Conservation (phyloP, 2,888 invertebrate species). For the Chrysodeixis includens region DNA sequence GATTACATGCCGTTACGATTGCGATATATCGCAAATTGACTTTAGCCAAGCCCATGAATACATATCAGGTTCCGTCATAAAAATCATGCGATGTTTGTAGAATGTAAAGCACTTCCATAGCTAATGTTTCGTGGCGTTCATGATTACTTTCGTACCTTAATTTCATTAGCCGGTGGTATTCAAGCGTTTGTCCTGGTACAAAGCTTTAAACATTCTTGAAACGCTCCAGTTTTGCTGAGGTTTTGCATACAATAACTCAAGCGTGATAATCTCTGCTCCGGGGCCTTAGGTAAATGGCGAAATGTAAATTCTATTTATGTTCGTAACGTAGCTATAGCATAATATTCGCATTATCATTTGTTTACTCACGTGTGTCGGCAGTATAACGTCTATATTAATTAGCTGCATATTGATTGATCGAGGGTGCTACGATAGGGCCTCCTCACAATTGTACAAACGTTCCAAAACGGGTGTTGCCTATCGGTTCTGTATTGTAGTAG, state of each 20-base stretch:
- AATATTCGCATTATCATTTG: constrained; percentile 58
- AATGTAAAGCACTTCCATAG: constrained; percentile 8
- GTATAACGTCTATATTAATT: constrained; percentile 42
- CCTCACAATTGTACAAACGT: constrained; percentile 30
- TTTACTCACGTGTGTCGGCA: constrained; percentile 43
- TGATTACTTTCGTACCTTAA: constrained; percentile 51
- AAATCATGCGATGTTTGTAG: constrained; percentile 7
- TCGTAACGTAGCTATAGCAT: constrained; percentile 58
- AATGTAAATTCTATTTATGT: constrained; percentile 68
- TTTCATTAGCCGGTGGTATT: constrained; percentile 60
- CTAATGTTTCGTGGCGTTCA: constrained; percentile 33
- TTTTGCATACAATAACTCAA: constrained; percentile 70
- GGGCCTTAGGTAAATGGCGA: constrained; percentile 57
- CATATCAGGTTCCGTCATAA: constrained; percentile 17
- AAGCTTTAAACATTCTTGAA: constrained; percentile 64
- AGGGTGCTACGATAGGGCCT: constrained; percentile 1
- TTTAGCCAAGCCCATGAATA: constrained; percentile 13
- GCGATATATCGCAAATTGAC: constrained; percentile 31
- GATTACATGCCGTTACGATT: constrained; percentile 26
- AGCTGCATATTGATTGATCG: constrained; percentile 44
- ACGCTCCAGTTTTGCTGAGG: constrained; percentile 64
- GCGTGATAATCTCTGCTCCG: constrained; percentile 69
- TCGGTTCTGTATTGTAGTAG: constrained; percentile 29
- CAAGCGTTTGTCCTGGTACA: constrained; percentile 57
- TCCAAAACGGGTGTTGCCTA: constrained; percentile 21